A percentile compares a stretch with the other conserved stretches of the same genome.
Evolutionary conservation across 2,888 invertebrate genomes (phyloP).

Genomic region (Pterostichus niger): DNA sequence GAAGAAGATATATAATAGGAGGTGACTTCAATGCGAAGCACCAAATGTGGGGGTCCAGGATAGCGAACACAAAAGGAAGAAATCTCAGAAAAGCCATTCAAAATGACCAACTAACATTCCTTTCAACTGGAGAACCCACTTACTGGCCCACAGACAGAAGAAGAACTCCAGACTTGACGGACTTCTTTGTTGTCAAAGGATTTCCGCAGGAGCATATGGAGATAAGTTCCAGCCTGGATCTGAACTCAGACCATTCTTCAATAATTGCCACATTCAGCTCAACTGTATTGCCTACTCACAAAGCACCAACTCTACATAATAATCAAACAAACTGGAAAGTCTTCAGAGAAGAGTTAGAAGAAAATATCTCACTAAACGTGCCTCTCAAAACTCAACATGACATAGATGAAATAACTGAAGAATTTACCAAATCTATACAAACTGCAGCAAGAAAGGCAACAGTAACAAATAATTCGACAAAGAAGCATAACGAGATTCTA

Average conservation of each 20-base stretch:
- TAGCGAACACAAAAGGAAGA: constrained; percentile 31
- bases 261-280: constrained; percentile 4
- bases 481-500: background rate
- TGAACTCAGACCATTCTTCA: constrained; percentile 21
- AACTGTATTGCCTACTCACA: background rate
- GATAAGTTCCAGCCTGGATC: constrained; percentile 9
- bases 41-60: constrained; percentile 54
- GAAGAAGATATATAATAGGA: constrained; percentile 46
- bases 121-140: background rate
- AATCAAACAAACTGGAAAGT: constrained; percentile 26
- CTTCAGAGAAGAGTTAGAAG: too few species aligned
- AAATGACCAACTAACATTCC: background rate
- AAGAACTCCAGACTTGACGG: constrained; percentile 13
- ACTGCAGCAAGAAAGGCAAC: too few species aligned
- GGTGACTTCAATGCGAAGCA: constrained; percentile 29
- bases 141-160: constrained; percentile 4
- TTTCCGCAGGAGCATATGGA: background rate
- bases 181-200: constrained; percentile 35
- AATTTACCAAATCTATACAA: too few species aligned
- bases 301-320: constrained; percentile 26
- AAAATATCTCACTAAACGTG: too few species aligned
- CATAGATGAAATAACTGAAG: too few species aligned
- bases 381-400: too few species aligned
- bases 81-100: background rate
- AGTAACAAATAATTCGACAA: too few species aligned